phyloP scores from a whole-genome alignment of 23 tunicate genomes.

The Ascidia mentula region DNA sequence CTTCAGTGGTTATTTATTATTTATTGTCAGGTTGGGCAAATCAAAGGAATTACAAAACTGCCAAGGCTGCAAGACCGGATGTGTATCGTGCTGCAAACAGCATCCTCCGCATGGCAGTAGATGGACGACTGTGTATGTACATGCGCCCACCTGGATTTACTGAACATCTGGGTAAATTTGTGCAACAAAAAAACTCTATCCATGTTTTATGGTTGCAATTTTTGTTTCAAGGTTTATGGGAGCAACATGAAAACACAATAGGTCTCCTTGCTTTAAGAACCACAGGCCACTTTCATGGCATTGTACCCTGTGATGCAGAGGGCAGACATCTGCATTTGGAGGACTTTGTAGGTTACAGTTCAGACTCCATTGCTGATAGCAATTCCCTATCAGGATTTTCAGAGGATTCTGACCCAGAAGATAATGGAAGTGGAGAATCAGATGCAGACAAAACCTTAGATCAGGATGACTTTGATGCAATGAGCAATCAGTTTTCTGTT shows the following conservation, averaged over 20 bases:
- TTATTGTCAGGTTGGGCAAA: constrained; percentile 68
- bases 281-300: constrained; percentile 30
- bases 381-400: not conserved
- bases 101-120: constrained; percentile 90
- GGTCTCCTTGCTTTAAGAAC: constrained; percentile 20
- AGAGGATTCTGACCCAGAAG: not conserved
- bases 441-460: not conserved
- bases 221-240: constrained; percentile 19
- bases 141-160: constrained; percentile 81
- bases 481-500: constrained; percentile 18
- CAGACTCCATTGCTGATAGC: constrained; percentile 11
- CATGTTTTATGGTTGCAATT: not conserved
- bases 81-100: constrained; percentile 90
- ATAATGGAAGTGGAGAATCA: not conserved
- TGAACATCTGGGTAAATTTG: constrained; percentile 34
- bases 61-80: constrained; percentile 82
- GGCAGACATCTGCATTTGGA: not conserved
- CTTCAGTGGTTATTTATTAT: not conserved
- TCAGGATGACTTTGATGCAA: constrained; percentile 10
- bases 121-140: constrained; percentile 82
- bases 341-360: constrained; percentile 21
- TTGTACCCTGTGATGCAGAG: not conserved
- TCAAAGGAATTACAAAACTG: constrained; percentile 66
- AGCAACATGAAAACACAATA: constrained; percentile 24
- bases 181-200: not conserved